Conservation (phyloP, 1,140 invertebrate genomes). For the Globodera rostochiensis region DNA sequence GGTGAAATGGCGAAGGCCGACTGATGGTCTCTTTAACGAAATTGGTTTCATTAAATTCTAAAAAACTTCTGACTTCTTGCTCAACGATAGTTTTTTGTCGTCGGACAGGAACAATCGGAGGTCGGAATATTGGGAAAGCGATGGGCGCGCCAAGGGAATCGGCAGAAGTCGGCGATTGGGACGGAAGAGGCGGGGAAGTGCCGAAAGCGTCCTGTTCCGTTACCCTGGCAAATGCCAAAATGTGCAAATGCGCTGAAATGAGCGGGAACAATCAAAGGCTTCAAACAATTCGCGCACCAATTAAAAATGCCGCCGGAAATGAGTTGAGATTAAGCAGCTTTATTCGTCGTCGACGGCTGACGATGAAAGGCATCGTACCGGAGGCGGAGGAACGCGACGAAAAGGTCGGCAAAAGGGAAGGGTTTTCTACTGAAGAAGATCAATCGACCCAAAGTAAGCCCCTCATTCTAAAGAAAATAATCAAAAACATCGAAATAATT, state of each 20-base stretch:
- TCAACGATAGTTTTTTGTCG: neutral
- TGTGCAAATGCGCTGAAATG: conserved; percentile 2
- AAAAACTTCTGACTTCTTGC: neutral
- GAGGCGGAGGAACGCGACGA: neutral
- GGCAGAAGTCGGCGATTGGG: neutral
- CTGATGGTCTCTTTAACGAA: neutral
- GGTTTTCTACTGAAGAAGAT: too few relatives aligned
- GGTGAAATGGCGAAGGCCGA: neutral
- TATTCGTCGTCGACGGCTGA: neutral
- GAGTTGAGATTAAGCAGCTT: neutral
- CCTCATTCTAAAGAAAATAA: neutral
- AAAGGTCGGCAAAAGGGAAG: neutral
- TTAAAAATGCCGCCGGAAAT: neutral
- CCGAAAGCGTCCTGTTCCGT: neutral
- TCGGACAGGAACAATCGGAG: conserved; percentile 7
- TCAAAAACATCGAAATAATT: neutral
- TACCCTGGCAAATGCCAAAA: neutral
- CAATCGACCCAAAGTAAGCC: neutral
- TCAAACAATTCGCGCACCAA: neutral
- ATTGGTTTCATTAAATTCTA: neutral
- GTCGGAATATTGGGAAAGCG: conserved; percentile 27
- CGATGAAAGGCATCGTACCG: neutral
- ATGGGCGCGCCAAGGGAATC: conserved; percentile 5
- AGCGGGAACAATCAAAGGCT: neutral
- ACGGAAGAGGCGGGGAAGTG: neutral